A percentile compares a stretch with the other conserved stretches of the same genome.
phyloP scores from a whole-genome alignment of 1,140 invertebrate species.

The Drosophila micromelanica region DNA sequence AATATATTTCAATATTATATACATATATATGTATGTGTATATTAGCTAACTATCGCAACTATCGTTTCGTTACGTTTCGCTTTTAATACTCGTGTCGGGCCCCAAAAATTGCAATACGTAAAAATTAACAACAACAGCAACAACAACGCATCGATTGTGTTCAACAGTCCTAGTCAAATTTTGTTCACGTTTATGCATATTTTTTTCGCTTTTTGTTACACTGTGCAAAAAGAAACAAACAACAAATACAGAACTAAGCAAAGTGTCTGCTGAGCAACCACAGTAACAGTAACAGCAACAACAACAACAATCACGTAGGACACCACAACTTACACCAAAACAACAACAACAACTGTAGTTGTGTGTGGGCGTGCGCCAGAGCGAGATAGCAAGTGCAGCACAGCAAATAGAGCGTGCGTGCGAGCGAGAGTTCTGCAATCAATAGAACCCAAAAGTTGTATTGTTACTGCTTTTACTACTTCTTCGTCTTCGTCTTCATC shows the following conservation, averaged over 20 bases:
- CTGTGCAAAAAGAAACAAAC: slow-evolving; percentile 25
- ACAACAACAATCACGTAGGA: too few relatives aligned
- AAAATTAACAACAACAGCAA: slow-evolving; percentile 7
- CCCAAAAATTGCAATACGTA: slow-evolving; percentile 40
- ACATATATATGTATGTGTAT: slow-evolving; percentile 1
- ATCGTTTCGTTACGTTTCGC: slow-evolving; percentile 33
- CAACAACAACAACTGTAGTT: slow-evolving; percentile 4
- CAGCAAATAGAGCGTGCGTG: slow-evolving; percentile 32
- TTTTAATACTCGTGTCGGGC: slow-evolving; percentile 32
- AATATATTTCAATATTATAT: slow-evolving; percentile 38
- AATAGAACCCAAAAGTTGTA: slow-evolving; percentile 42
- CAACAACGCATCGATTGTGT: slow-evolving; percentile 36
- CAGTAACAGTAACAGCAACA: slow-evolving; percentile 1
- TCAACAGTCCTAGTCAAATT: slow-evolving; percentile 48
- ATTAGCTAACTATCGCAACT: slow-evolving; percentile 34
- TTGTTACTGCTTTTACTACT: not conserved
- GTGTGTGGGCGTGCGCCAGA: slow-evolving; percentile 12
- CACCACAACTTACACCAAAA: slow-evolving; percentile 10
- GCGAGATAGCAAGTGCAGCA: slow-evolving; percentile 29
- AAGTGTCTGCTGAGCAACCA: slow-evolving; percentile 15
- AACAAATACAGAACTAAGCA: too few relatives aligned
- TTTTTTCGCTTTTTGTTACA: slow-evolving; percentile 40
- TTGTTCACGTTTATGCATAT: slow-evolving; percentile 11
- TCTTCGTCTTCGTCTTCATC: not conserved
- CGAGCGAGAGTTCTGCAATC: slow-evolving; percentile 44